phyloP scores from a whole-genome alignment of 2,888 invertebrate species.

The Pachliopta kotzebuea region DNA sequence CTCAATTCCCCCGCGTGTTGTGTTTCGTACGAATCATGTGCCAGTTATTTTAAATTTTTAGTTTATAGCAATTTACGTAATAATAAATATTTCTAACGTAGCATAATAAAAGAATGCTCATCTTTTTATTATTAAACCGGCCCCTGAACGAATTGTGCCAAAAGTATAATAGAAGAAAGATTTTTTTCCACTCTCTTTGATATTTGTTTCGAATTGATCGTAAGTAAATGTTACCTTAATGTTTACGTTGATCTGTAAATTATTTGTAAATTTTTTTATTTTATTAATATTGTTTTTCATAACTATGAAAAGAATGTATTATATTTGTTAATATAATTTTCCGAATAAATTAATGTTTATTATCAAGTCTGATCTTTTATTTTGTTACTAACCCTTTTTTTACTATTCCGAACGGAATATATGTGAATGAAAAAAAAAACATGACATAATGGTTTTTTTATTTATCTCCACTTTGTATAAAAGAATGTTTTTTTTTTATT shows the following conservation, averaged over 20 bases:
- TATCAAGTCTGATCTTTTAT: constrained; percentile 36
- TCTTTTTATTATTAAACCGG: constrained; percentile 41
- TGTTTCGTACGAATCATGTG: constrained; percentile 67
- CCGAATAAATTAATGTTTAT: constrained; percentile 68
- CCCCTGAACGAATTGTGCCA: constrained; percentile 62
- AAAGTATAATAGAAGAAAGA: constrained; percentile 41
- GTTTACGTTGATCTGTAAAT: constrained; percentile 51
- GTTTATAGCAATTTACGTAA: constrained; percentile 34
- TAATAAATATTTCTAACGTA: constrained; percentile 32
- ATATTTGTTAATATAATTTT: constrained; percentile 60
- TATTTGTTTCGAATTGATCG: constrained; percentile 38
- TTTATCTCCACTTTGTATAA: no score
- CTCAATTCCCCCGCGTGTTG: constrained; percentile 13
- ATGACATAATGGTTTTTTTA: no score
- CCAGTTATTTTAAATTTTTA: constrained; percentile 65
- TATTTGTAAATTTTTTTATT: constrained; percentile 52
- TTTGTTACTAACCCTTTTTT: not conserved
- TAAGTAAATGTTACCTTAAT: constrained; percentile 57
- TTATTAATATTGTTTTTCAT: constrained; percentile 41
- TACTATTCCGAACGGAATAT: no score
- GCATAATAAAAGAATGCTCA: constrained; percentile 56
- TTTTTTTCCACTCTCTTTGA: constrained; percentile 44
- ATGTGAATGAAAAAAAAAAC: no score
- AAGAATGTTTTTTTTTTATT: no score
- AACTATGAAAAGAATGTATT: constrained; percentile 53